These are phyloP conservation scores for Drosophila atripex DNA, from an alignment of 2,888 invertebrate species.

Conservation along the genomic window DNA sequence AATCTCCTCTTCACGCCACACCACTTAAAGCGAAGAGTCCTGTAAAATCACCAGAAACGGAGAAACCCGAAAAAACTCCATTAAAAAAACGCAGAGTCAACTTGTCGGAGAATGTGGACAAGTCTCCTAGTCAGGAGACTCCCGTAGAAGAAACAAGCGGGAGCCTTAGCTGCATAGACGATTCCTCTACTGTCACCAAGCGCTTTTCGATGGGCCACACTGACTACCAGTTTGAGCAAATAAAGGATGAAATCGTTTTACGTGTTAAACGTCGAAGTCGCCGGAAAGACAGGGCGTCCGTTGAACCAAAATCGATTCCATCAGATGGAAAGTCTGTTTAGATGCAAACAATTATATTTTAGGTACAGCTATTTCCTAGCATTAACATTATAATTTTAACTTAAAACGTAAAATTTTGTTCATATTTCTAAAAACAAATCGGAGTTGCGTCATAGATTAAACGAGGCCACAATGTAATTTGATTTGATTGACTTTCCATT, in stretches of 20 bases:
- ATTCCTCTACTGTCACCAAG: slow-evolving; percentile 58
- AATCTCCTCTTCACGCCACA: slow-evolving; percentile 30
- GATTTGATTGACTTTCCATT: too few relatives aligned
- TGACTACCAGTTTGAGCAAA: slow-evolving; percentile 79
- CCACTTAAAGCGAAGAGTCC: slow-evolving; percentile 11
- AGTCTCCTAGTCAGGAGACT: slow-evolving; percentile 21
- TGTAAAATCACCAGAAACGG: slow-evolving; percentile 9
- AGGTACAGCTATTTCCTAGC: too few relatives aligned
- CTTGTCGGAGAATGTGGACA: not conserved
- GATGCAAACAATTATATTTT: not conserved
- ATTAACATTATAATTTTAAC: not conserved
- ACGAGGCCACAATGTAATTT: too few relatives aligned
- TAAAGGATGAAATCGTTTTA: slow-evolving; percentile 75
- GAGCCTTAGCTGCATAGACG: slow-evolving; percentile 1
- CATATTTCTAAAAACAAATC: too few relatives aligned
- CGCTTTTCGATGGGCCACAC: slow-evolving; percentile 76
- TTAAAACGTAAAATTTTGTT: too few relatives aligned
- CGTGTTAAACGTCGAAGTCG: slow-evolving; percentile 68
- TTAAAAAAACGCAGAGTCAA: slow-evolving; percentile 47
- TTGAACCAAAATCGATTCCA: not conserved
- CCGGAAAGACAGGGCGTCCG: slow-evolving; percentile 13
- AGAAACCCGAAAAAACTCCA: slow-evolving; percentile 23
- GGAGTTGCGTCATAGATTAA: too few relatives aligned
- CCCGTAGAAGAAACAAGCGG: slow-evolving; percentile 60
- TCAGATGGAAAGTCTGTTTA: slow-evolving; percentile 1